Conservation (phyloP, 2,113 vertebrate genomes). For the Myiozetetes cayanensis region DNA sequence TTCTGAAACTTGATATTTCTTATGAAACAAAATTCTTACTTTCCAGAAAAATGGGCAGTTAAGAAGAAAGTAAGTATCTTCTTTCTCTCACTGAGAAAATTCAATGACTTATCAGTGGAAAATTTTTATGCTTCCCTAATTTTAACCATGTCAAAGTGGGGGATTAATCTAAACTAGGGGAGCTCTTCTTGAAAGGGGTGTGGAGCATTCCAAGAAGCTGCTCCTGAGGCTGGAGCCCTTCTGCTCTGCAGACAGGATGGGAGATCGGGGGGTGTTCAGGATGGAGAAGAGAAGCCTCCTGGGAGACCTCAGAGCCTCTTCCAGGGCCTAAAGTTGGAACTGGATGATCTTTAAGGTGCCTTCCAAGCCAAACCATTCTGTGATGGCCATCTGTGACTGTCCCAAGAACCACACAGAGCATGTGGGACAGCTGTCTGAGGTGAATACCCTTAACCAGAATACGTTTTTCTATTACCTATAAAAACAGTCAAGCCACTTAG, state of each 20-base stretch:
- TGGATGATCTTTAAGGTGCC: fast-evolving
- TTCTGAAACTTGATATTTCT: neutral
- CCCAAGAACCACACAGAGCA: neutral
- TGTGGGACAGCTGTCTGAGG: neutral
- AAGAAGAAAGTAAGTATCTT: neutral
- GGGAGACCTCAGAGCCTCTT: neutral
- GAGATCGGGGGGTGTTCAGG: fast-evolving
- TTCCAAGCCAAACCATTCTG: neutral
- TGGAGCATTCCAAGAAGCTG: fast-evolving
- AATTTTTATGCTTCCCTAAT: neutral
- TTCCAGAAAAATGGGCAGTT: neutral
- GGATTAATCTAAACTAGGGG: neutral
- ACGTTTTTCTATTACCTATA: neutral
- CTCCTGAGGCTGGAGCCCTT: neutral
- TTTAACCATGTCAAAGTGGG: neutral
- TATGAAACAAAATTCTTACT: neutral
- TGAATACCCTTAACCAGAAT: neutral
- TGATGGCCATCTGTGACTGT: neutral
- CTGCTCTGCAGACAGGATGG: neutral
- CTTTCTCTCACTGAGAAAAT: neutral
- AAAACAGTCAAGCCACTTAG: neutral
- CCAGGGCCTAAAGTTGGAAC: neutral
- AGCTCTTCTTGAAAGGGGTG: neutral
- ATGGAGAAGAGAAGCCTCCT: neutral
- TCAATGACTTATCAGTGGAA: neutral